A percentile compares a stretch with the other conserved stretches of the same genome.
Evolutionary conservation across 1,140 invertebrate species (phyloP).

Genomic region (Cydia splendana): DNA sequence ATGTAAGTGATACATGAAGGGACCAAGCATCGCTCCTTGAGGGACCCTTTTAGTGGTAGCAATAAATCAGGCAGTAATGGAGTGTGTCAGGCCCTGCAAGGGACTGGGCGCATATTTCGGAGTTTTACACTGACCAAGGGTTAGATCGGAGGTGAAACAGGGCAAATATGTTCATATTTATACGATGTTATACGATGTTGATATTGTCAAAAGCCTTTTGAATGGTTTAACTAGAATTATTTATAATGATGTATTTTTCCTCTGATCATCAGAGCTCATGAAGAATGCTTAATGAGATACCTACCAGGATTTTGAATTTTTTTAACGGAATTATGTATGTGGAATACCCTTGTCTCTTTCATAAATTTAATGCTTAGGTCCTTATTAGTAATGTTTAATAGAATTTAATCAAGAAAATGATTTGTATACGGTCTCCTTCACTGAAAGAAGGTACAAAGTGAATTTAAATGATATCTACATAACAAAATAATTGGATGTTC

Average conservation of each 20-base stretch:
- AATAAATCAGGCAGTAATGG: constrained; percentile 30
- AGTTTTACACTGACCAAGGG: constrained; percentile 31
- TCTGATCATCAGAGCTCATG: not conserved
- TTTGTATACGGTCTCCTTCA: no score
- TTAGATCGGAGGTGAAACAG: constrained; percentile 27
- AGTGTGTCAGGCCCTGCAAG: constrained; percentile 30
- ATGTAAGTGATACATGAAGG: constrained; percentile 52
- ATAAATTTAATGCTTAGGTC: no score
- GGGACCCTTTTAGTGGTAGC: constrained; percentile 32
- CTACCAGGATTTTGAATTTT: no score
- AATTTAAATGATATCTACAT: no score
- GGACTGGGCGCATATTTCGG: constrained; percentile 28
- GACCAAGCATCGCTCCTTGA: constrained; percentile 48
- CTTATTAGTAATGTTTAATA: no score
- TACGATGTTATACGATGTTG: constrained; percentile 21
- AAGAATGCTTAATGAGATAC: not conserved
- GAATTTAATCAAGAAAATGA: no score
- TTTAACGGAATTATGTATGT: no score
- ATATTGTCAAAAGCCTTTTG: constrained; percentile 1
- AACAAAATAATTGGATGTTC: no score
- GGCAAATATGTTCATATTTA: constrained; percentile 13
- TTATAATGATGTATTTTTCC: not conserved
- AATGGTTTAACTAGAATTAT: not conserved
- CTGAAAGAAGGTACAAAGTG: no score
- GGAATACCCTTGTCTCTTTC: no score